A percentile compares a stretch with the other conserved stretches of the same genome.
phyloP scores from a whole-genome alignment of 2,797 vertebrate species.

The Poeciliopsis paucimaculata region DNA sequence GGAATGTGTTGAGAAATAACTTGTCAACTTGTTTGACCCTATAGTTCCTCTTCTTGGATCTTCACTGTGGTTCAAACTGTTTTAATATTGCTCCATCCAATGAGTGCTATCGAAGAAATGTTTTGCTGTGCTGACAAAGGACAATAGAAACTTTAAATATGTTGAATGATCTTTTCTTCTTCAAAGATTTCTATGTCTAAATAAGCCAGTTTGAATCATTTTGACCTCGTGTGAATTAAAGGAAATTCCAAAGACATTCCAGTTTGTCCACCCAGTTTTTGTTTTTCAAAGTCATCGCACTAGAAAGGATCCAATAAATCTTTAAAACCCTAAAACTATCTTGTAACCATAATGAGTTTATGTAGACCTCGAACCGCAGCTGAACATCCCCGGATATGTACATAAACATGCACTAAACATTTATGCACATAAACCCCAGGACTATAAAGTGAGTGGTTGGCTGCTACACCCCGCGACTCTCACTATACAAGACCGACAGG shows the following conservation, averaged over 20 bases:
- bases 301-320: not conserved
- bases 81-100: not conserved
- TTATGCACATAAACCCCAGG: conserved; percentile 33
- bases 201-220: not conserved
- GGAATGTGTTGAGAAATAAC: not conserved
- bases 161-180: not conserved
- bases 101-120: not conserved
- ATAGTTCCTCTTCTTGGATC: not conserved
- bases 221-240: not conserved
- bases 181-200: not conserved
- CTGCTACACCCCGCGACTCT: conserved; percentile 33
- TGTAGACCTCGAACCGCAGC: conserved; percentile 22
- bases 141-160: not conserved
- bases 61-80: not conserved
- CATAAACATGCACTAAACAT: conserved; percentile 2
- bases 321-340: not conserved
- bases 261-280: not conserved
- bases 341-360: conserved; percentile 5
- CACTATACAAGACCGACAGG: conserved; percentile 43
- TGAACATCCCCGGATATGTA: conserved; percentile 28
- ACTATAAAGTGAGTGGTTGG: conserved; percentile 39
- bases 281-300: not conserved
- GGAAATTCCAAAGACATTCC: not conserved
- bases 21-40: not conserved
- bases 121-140: not conserved